Percentiles rank a stretch among this genome's conserved stretches.
phyloP scores from a whole-genome alignment of 1,140 invertebrate species.

The Ceratina australensis region DNA sequence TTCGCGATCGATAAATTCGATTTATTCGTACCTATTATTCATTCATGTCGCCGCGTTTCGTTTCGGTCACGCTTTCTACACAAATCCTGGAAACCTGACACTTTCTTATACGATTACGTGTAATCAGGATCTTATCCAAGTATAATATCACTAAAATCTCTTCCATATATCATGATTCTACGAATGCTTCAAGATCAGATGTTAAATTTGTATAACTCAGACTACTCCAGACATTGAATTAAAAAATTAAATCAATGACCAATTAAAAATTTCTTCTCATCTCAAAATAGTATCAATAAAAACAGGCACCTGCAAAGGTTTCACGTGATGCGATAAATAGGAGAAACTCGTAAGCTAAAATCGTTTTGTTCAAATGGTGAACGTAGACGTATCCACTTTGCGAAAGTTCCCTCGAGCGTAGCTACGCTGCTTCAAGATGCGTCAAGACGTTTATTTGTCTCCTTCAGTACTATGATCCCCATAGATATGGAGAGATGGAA shows the following conservation, averaged over 20 bases:
- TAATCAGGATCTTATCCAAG: slow-evolving; percentile 13
- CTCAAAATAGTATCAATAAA: no score
- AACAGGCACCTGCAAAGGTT: no score
- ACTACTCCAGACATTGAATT: no score
- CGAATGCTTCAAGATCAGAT: no score
- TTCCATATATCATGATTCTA: background rate
- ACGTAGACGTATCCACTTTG: background rate
- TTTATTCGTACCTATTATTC: background rate
- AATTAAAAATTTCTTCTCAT: no score
- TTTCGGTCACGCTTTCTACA: slow-evolving; percentile 67
- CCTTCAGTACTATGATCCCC: background rate
- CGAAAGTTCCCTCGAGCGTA: background rate
- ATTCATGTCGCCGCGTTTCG: slow-evolving; percentile 27
- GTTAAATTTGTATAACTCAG: no score
- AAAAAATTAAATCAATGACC: no score
- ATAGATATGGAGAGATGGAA: background rate
- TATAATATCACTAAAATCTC: no score
- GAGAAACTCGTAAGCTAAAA: background rate
- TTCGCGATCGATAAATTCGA: slow-evolving; percentile 41
- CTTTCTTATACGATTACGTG: slow-evolving; percentile 29
- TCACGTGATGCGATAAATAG: no score
- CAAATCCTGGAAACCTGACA: slow-evolving; percentile 55
- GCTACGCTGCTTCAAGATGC: slow-evolving; percentile 7
- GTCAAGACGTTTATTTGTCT: slow-evolving; percentile 36
- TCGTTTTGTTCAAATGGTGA: background rate